Evolutionary conservation across 1,140 invertebrate species (phyloP).

Genomic region (Drosophila yakuba): DNA sequence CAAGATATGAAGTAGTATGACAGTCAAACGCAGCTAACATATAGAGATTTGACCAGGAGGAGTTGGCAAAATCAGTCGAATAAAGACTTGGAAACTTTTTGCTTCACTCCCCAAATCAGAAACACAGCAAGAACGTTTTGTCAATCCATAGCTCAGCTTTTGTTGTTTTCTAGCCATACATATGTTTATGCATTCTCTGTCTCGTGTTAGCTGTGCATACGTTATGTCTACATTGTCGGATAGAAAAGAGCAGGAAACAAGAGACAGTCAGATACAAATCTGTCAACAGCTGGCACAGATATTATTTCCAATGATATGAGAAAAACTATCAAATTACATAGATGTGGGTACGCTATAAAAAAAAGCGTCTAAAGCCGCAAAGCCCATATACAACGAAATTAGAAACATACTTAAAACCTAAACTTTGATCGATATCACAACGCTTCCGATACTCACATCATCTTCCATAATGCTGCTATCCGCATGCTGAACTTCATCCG

Average conservation of each 20-base stretch:
- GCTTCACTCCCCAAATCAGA: background rate
- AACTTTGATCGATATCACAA: constrained; percentile 57
- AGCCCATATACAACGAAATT: constrained; percentile 52
- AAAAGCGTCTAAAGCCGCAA: constrained; percentile 35
- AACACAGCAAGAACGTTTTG: constrained; percentile 23
- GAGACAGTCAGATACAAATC: constrained; percentile 34
- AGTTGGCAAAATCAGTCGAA: constrained; percentile 2
- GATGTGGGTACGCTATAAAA: constrained; percentile 57
- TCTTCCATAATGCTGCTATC: constrained; percentile 84
- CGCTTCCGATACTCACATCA: constrained; percentile 62
- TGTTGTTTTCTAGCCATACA: constrained; percentile 14
- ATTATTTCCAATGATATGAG: constrained; percentile 64
- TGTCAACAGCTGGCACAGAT: constrained; percentile 50
- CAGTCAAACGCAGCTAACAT: constrained; percentile 21
- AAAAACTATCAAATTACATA: constrained; percentile 78
- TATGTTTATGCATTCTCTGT: constrained; percentile 24
- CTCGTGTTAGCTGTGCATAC: constrained; percentile 26
- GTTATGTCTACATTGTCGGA: constrained; percentile 61
- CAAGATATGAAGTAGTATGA: no score
- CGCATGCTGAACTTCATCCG: constrained; percentile 79
- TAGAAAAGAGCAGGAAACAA: constrained; percentile 3
- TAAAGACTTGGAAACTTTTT: constrained; percentile 15
- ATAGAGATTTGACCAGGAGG: constrained; percentile 44
- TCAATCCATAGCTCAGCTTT: constrained; percentile 3
- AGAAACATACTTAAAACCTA: constrained; percentile 68